A percentile compares a stretch with the other conserved stretches of the same genome.
Evolutionary conservation across 1,140 invertebrate genomes (phyloP).

Genomic region (Arctopsyche grandis): DNA sequence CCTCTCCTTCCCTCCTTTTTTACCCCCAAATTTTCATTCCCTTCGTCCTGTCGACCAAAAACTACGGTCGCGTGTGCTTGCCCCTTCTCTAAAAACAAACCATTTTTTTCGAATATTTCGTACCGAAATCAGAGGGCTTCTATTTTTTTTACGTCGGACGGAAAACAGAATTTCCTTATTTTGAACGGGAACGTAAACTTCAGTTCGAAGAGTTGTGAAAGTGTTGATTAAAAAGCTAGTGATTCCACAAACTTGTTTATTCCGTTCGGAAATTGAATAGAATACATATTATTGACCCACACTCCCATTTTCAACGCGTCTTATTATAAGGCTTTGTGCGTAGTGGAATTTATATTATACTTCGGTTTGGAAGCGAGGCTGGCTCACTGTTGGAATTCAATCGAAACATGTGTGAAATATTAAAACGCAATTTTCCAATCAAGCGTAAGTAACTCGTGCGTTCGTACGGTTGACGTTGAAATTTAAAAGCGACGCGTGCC

Average conservation of each 20-base stretch:
- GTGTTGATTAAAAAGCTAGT: conserved; percentile 26
- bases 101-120: not conserved
- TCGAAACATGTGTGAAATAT: too few relatives aligned
- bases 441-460: too few relatives aligned
- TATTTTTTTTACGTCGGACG: not conserved
- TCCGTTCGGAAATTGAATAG: too few relatives aligned
- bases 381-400: too few relatives aligned
- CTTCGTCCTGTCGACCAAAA: not conserved
- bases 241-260: not conserved
- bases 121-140: not conserved
- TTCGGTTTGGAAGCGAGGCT: too few relatives aligned
- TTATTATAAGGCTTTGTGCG: too few relatives aligned
- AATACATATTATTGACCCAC: too few relatives aligned
- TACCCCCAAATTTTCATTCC: not conserved
- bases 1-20: not conserved
- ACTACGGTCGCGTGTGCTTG: not conserved
- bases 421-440: too few relatives aligned
- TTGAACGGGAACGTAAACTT: conserved; percentile 9
- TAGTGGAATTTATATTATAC: too few relatives aligned
- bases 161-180: not conserved
- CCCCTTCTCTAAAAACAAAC: not conserved
- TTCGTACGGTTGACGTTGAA: too few relatives aligned
- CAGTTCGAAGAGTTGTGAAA: not conserved
- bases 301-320: too few relatives aligned
- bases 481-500: too few relatives aligned